Conservation (phyloP, 2,797 vertebrate species). For the Oreochromis mossambicus region DNA sequence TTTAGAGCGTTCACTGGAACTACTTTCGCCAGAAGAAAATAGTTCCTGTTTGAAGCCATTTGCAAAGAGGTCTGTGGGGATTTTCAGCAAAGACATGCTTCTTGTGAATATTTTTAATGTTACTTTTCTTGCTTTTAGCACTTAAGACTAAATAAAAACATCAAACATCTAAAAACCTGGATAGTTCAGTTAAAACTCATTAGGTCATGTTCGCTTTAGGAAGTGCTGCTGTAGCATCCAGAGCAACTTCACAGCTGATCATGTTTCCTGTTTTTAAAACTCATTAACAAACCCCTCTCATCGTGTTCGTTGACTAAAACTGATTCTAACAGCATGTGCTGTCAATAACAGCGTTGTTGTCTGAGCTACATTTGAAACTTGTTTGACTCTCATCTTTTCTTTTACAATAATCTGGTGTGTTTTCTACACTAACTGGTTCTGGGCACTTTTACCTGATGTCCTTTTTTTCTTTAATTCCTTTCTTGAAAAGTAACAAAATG, state of each 20-base stretch:
- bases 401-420: not conserved
- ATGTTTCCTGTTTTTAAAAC: not conserved
- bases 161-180: accelerated
- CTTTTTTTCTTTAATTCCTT: not conserved
- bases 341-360: conserved; percentile 30
- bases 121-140: not conserved
- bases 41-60: accelerated
- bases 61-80: not conserved
- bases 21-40: not conserved
- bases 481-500: not conserved
- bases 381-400: not conserved
- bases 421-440: not conserved
- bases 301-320: conserved; percentile 16
- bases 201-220: not conserved
- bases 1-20: not conserved
- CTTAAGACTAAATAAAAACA: not conserved
- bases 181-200: not conserved
- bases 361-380: not conserved
- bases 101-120: not conserved
- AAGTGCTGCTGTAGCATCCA: not conserved
- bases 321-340: conserved; percentile 25
- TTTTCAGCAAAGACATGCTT: not conserved
- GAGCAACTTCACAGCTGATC: not conserved
- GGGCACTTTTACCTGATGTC: not conserved
- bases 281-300: conserved; percentile 40